These are phyloP conservation scores for Mormyrus hasselquistii DNA, from an alignment of 2,797 vertebrate species.

Conservation along the genomic window DNA sequence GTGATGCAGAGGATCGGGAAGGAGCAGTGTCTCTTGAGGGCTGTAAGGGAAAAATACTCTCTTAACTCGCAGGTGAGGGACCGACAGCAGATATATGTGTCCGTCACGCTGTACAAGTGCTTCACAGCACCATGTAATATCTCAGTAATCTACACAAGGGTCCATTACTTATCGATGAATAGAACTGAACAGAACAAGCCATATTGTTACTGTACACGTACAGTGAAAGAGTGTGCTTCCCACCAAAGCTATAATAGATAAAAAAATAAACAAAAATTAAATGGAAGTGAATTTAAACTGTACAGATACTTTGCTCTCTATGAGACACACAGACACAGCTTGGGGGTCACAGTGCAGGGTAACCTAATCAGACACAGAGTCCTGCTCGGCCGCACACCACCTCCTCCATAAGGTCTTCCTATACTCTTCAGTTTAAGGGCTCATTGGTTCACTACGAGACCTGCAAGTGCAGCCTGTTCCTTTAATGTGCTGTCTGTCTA, in stretches of 20 bases:
- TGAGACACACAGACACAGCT: not conserved
- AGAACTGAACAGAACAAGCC: not conserved
- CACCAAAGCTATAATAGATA: not conserved
- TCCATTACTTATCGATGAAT: not conserved
- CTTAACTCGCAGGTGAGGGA: conserved; percentile 51
- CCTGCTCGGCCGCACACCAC: not conserved
- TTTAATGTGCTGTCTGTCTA: not conserved
- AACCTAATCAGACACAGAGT: not conserved
- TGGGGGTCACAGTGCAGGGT: not conserved
- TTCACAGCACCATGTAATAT: not conserved
- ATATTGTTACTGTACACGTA: not conserved
- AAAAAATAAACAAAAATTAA: not conserved
- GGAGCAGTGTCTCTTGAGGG: conserved; percentile 52
- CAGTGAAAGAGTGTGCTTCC: not conserved
- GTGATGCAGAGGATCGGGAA: conserved; percentile 44
- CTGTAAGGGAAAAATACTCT: conserved; percentile 49
- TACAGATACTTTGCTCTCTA: not conserved
- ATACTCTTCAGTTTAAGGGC: not conserved
- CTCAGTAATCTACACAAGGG: not conserved
- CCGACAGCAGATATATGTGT: not conserved
- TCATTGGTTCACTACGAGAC: not conserved
- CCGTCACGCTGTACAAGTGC: not conserved
- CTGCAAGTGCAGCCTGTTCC: not conserved
- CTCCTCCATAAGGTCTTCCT: not conserved
- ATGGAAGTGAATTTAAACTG: not conserved